Conservation (phyloP, 2,797 vertebrate species). For the Delichon dasypus region DNA sequence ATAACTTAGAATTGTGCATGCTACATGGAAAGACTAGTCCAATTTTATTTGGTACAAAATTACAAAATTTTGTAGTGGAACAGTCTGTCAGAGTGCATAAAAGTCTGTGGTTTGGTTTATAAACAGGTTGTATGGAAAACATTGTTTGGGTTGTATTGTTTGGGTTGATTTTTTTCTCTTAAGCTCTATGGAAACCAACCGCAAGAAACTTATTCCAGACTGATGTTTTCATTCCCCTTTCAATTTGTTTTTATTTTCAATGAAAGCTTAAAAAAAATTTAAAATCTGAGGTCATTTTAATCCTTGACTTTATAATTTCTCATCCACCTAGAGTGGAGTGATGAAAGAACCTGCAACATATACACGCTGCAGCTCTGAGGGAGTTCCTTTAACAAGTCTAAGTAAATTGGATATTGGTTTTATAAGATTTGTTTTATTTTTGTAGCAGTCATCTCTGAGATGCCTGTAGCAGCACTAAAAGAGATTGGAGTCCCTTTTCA, state of each 20-base stretch:
- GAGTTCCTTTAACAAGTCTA: neutral
- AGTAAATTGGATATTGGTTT: neutral
- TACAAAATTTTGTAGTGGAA: neutral
- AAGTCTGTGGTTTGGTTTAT: neutral
- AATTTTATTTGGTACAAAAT: neutral
- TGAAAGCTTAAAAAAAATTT: accelerated
- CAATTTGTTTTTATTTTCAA: neutral
- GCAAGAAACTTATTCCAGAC: neutral
- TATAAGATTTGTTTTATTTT: neutral
- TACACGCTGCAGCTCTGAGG: neutral
- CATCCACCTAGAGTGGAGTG: neutral
- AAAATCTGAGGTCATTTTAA: neutral
- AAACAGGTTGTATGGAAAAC: neutral
- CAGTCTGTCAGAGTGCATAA: neutral
- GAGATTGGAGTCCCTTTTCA: neutral
- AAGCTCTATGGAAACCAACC: neutral
- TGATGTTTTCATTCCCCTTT: neutral
- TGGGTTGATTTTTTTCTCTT: neutral
- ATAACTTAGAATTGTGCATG: neutral
- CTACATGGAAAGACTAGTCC: neutral
- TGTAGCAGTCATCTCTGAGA: neutral
- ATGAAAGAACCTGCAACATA: neutral
- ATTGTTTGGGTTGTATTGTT: neutral
- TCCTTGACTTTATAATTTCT: neutral
- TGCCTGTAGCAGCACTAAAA: neutral